Base-by-base conservation (phyloP, 2,113 vertebrate species). In the Syrrhaptes paradoxus region DNA sequence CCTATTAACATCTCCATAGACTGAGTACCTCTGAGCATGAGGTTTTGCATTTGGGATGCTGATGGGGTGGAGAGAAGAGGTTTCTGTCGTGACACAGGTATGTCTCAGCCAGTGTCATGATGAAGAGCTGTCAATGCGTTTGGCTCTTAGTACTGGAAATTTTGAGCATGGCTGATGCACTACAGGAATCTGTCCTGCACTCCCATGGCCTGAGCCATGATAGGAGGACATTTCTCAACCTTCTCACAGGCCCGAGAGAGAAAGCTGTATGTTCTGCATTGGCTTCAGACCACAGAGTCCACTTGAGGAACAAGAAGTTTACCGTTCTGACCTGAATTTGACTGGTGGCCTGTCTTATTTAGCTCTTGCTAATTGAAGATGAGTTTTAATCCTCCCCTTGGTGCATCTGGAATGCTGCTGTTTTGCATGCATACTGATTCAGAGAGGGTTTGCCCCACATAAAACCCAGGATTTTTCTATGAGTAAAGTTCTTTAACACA, bases 401-500 rank as follows among this genome's bases (percentile, higher is more conserved):
- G 16, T 48, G 52, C 52, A 43, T 8, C 21, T 51, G 62, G 51
- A 61, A 51, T 76, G 58, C 73, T 84, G 57, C 57, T 61, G 11
- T 2, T 75, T 62, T 72, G 74, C 32, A 18, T 0, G 0, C 10
- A 25, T 19, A 18, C 3, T 5, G 15, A 51, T 36, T 59, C 67
- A 65, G 46, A 84, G 67, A 49, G 36, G 46, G 13, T 70, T 90
- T 52, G 24, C 25, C 28, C 10, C 41, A 52, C 0, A 1, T 73
- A 24, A 78, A 68, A 57, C 49, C 38, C 19, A 24, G 11, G 31
- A 20, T n/a, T 52, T 77, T 91, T 93, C 59, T 82, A 38, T 70
- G 77, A 22, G 28, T 34, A 3, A 29, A 67, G 31, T 76, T 49
- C 7, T 14, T 75, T 85, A 55, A 38, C 18, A 32, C 22, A 45